These are phyloP conservation scores for Pithys albifrons DNA, from an alignment of 2,113 vertebrate genomes.

Conservation along the genomic window DNA sequence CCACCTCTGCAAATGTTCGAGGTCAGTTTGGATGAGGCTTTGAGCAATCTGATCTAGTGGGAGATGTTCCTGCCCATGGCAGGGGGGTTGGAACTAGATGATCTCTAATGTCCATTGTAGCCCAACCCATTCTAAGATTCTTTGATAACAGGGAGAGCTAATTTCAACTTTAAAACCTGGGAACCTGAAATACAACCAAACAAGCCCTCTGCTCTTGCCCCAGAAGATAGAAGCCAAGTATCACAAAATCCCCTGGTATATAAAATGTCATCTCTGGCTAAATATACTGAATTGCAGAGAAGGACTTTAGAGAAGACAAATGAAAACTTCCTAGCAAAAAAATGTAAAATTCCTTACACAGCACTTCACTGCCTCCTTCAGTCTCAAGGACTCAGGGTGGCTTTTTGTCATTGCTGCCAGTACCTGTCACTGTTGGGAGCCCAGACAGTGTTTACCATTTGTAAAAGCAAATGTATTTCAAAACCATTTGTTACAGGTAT, in stretches of 20 bases:
- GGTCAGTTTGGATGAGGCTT: background rate
- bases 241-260: background rate
- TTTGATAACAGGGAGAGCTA: background rate
- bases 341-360: background rate
- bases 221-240: background rate
- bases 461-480: background rate
- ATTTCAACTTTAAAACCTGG: background rate
- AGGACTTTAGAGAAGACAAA: background rate
- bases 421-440: background rate
- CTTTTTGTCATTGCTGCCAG: background rate
- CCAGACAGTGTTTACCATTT: background rate
- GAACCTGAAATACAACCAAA: background rate
- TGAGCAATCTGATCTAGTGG: background rate
- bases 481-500: conserved; percentile 74
- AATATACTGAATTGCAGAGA: background rate
- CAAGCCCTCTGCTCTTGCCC: background rate
- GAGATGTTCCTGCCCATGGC: background rate
- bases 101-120: background rate
- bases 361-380: background rate
- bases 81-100: background rate
- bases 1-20: background rate
- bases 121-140: background rate
- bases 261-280: background rate
- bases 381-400: accelerated
- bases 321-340: background rate